Percentiles rank a stretch among this genome's conserved stretches.
Evolutionary conservation across 1,140 invertebrate species (phyloP).

Genomic region (Armadillidium nasatum): DNA sequence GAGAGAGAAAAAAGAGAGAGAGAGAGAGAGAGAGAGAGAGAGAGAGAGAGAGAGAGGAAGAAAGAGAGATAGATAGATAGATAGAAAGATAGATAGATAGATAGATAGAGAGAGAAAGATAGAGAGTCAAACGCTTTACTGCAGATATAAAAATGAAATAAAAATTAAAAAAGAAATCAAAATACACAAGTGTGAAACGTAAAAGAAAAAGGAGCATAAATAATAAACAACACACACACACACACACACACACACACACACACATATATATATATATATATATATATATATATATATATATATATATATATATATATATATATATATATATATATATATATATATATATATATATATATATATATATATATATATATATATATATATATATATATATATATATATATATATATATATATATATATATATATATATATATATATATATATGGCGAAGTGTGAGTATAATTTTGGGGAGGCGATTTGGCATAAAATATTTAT

Average conservation of each 20-base stretch:
- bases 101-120: too few species aligned
- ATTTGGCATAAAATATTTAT: not conserved
- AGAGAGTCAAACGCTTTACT: too few species aligned
- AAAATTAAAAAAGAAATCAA: too few species aligned
- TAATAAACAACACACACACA: not conserved
- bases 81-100: too few species aligned
- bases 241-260: not conserved
- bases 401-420: not conserved
- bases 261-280: not conserved
- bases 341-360: not conserved
- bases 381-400: not conserved
- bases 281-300: not conserved
- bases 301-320: not conserved
- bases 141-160: too few species aligned
- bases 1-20: not conserved
- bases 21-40: not conserved
- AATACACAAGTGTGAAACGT: not conserved
- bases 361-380: conserved; percentile 5
- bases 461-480: not conserved
- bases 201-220: not conserved
- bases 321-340: not conserved
- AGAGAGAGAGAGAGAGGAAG: too few species aligned
- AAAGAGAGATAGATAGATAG: too few species aligned
- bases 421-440: conserved; percentile 15
- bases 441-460: not conserved